Evolutionary conservation across 2,113 vertebrate species (phyloP), one percentile per base, ranked within the genome.

Genomic region (Ameiurus melas): DNA sequence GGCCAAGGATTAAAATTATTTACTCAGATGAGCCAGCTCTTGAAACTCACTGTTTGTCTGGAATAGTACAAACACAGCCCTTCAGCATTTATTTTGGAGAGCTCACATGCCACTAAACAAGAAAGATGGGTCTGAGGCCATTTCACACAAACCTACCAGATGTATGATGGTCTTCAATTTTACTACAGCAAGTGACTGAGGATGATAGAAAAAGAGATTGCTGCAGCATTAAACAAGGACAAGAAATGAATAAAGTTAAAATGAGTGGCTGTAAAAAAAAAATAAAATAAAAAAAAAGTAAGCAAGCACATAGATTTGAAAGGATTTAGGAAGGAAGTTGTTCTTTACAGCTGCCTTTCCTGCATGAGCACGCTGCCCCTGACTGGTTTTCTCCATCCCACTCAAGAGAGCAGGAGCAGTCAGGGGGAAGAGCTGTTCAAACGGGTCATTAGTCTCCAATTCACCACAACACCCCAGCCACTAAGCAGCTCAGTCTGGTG

Each of bases 381-480:
- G 78, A 88, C 68, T 70, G 83, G 5, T 77, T 87, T 47, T 85
- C 57, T 89, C 57, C 82, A 85, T 80, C 75, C 82, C 66, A 62
- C 80, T 79, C 60, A 62, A 27, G 64, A 64, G 51, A 36, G 80
- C 30, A 73, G 75, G 84, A 85, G 68, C 80, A 86, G 66, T 77
- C 87, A 90, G 85, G 89, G 84, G 82, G 85, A 90, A 88, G 88
- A 89, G 66, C 36, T 84, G 84, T 57, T 91, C 91, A 89, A 86
- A 85, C 30, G 83, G 88, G 86, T 87, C 91, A 91, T 90, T 90
- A 90, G 62, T 58, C 89, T 71, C 80, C 87, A 84, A 85, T 78
- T 68, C 85, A 51, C 75, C 33, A 89, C 85, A 85, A 84, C 60
- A 84, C 82, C 58, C 80, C 66, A 82, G 81, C 64, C 66, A 60